Conservation (phyloP, 1,140 invertebrate genomes). For the Atta texana region DNA sequence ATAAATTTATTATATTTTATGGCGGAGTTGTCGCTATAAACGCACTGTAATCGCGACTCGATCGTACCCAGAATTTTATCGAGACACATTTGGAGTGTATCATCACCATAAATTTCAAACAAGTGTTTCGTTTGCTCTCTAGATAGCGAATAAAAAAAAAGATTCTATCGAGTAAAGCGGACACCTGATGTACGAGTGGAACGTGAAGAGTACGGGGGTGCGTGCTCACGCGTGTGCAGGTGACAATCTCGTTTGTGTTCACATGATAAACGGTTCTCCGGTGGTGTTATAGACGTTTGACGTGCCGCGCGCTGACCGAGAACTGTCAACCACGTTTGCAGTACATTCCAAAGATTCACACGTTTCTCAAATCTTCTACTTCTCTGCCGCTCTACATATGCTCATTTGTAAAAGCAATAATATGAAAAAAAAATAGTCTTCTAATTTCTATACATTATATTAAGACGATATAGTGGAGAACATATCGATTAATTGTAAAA, state of each 20-base stretch:
- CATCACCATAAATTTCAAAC: background rate
- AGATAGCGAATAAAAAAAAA: constrained; percentile 23
- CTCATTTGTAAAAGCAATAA: background rate
- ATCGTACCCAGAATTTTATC: background rate
- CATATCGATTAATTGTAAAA: constrained; percentile 16
- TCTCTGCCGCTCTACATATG: background rate
- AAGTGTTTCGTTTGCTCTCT: background rate
- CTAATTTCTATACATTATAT: background rate
- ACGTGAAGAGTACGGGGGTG: constrained; percentile 52
- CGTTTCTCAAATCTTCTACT: background rate
- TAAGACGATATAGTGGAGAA: background rate
- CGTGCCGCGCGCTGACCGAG: constrained; percentile 68
- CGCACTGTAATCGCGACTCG: background rate
- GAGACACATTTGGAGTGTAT: background rate
- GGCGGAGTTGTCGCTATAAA: background rate
- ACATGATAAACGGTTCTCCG: constrained; percentile 75
- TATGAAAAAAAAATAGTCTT: background rate
- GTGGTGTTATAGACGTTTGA: constrained; percentile 65
- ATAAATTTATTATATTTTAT: background rate
- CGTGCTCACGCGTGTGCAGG: constrained; percentile 72
- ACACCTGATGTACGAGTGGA: constrained; percentile 68
- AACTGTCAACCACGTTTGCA: constrained; percentile 23
- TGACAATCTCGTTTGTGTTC: constrained; percentile 81
- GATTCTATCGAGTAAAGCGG: constrained; percentile 42
- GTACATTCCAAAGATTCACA: constrained; percentile 32